Percentiles rank a stretch among this genome's conserved stretches.
These are phyloP conservation scores for Tenualosa thibaudeaui DNA, from an alignment of 2,797 vertebrate species.

Conservation along the genomic window DNA sequence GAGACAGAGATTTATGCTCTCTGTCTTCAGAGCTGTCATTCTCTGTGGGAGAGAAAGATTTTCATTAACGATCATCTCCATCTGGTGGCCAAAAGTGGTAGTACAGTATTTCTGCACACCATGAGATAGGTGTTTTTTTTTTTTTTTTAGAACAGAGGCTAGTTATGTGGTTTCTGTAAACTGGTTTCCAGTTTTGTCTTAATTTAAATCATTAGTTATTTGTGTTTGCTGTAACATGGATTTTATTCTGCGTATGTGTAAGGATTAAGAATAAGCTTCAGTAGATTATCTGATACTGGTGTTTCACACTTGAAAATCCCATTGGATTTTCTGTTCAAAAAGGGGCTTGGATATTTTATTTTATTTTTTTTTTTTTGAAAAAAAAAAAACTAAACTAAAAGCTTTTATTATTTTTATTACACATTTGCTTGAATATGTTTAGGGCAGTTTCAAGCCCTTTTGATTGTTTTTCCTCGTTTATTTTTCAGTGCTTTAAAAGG, in stretches of 20 bases:
- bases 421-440: conserved; percentile 28
- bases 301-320: conserved; percentile 34
- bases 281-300: conserved; percentile 28
- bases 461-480: conserved; percentile 48
- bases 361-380: not conserved
- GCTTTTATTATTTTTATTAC: not conserved
- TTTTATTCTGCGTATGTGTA: conserved; percentile 52
- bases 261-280: conserved; percentile 56
- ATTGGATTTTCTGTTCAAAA: conserved; percentile 45
- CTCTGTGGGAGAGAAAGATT: not conserved
- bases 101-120: conserved; percentile 34
- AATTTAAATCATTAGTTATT: conserved; percentile 67
- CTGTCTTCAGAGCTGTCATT: not conserved
- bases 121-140: conserved; percentile 31
- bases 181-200: conserved; percentile 64
- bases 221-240: conserved; percentile 55
- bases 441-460: conserved; percentile 31
- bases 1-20: not conserved
- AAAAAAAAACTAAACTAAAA: conserved; percentile 23
- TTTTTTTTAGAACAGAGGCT: conserved; percentile 31
- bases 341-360: conserved; percentile 28
- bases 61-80: conserved; percentile 52
- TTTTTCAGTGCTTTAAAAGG: conserved; percentile 41
- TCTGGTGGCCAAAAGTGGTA: conserved; percentile 64
- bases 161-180: conserved; percentile 50